Evolutionary conservation across 2,888 invertebrate species (phyloP), one percentile per base, ranked within the genome.

Genomic region (Rhorus exstirpatorius): DNA sequence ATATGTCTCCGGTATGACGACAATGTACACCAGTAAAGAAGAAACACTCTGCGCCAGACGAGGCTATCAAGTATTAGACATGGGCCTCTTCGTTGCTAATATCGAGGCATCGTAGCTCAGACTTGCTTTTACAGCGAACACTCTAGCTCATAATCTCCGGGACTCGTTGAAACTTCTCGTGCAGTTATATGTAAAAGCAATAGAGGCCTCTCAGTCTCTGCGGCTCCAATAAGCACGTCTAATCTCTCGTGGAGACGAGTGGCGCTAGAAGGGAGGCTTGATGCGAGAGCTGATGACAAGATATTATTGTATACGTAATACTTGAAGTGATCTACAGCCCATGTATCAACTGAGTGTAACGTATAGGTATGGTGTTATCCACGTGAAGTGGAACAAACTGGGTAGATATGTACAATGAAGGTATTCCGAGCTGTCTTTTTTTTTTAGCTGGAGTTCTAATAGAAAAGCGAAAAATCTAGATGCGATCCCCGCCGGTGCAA

Each of bases 111-210:
- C 14, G 60, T 17, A 81, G 24, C 67, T 68, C 76, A 75, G 60
- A 53, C 55, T 60, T 46, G 67, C 76, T 63, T 70, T 60, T 75
- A 53, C 53, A 84, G 78, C 78, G 21, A 60, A 86, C 87, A 88
- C 88, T 88, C 85, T 86, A 85, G 84, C 68, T 24, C 85, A 87
- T 90, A 90, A 90, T 90, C 89, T 89, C 89, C 75, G 68, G 24
- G 89, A 89, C 89, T 90, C 90, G 87, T 90, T 90, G 89, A 90
- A 90, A 90, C 88, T 90, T 89, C 80, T 21, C 72, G 24, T 31
- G 68, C 41, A 68, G 86, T 87, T 86, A 85, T 31, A 31, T 31
- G 6, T 83, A 87, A 90, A 88, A 87, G 88, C 89, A 86, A 86
- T 87, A 86, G 86, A 19, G 46, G 51, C 41, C 38, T 35, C 55